Percentiles rank a stretch among this genome's conserved stretches.
These are phyloP conservation scores for Numenius arquata DNA, from an alignment of 2,113 vertebrate genomes.

Conservation along the genomic window DNA sequence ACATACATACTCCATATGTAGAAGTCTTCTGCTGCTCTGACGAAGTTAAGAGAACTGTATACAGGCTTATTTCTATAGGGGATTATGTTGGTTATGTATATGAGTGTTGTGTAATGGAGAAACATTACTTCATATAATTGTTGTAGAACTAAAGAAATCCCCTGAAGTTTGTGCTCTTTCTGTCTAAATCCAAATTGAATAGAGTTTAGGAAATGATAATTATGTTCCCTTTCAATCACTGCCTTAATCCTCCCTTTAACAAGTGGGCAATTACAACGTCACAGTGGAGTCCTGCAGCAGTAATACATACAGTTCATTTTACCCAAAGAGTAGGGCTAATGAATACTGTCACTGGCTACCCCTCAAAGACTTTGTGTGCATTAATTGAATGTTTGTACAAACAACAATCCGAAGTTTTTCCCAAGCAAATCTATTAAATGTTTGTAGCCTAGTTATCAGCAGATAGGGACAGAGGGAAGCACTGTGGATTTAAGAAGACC, in stretches of 20 bases:
- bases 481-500: not conserved
- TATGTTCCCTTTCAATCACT: constrained; percentile 5
- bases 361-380: not conserved
- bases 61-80: not conserved
- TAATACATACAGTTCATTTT: not conserved
- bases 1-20: not conserved
- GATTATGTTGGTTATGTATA: not conserved
- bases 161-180: constrained; percentile 4
- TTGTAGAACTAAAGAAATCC: constrained; percentile 4
- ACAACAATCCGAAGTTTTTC: not conserved
- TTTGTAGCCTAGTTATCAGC: not conserved
- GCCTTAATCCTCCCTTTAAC: constrained; percentile 15
- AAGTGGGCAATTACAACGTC: constrained; percentile 14
- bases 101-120: not conserved
- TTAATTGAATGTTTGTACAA: not conserved
- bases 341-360: not conserved
- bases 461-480: not conserved
- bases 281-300: constrained; percentile 9
- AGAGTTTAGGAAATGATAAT: constrained; percentile 21
- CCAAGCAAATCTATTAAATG: not conserved
- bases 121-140: not conserved
- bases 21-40: not conserved
- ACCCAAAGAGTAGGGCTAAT: not conserved
- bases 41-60: not conserved
- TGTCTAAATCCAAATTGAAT: constrained; percentile 40